These are phyloP conservation scores for Mus minutoides DNA, from an alignment of 2,797 vertebrate species.

Conservation along the genomic window DNA sequence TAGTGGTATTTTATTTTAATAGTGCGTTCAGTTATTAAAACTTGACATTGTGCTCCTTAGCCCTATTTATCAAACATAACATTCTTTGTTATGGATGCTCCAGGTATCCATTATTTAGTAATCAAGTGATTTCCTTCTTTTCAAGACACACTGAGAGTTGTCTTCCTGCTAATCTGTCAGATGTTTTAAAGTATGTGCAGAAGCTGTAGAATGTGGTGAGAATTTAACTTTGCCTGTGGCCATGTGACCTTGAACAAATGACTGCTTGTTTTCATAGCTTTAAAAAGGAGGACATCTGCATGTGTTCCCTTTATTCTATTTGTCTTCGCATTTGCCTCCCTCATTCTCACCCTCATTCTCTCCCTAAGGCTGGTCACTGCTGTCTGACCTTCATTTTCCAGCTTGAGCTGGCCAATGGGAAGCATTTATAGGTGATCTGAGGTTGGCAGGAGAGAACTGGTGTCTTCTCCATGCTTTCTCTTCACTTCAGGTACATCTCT, in stretches of 20 bases:
- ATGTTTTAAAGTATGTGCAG: not conserved
- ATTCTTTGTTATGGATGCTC: not conserved
- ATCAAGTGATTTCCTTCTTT: not conserved
- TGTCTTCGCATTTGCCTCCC: not conserved
- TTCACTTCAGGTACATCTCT: not conserved
- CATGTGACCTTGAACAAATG: not conserved
- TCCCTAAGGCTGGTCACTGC: not conserved
- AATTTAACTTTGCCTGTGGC: not conserved
- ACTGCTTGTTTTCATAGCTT: not conserved
- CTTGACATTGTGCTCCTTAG: not conserved
- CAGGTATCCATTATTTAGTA: not conserved
- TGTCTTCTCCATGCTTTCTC: not conserved
- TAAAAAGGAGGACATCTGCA: not conserved
- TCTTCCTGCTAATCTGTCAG: not conserved
- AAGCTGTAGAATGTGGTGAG: not conserved
- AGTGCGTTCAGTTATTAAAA: not conserved
- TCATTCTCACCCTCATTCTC: not conserved
- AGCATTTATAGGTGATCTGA: not conserved
- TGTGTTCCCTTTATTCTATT: not conserved
- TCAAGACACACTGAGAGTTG: not conserved
- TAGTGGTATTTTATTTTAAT: not conserved
- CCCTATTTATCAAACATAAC: not conserved
- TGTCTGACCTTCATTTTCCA: not conserved
- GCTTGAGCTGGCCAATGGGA: not conserved
- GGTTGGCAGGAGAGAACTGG: too few relatives aligned